Conservation (phyloP, 2,888 invertebrate species). For the Sclerodermus sp. region DNA sequence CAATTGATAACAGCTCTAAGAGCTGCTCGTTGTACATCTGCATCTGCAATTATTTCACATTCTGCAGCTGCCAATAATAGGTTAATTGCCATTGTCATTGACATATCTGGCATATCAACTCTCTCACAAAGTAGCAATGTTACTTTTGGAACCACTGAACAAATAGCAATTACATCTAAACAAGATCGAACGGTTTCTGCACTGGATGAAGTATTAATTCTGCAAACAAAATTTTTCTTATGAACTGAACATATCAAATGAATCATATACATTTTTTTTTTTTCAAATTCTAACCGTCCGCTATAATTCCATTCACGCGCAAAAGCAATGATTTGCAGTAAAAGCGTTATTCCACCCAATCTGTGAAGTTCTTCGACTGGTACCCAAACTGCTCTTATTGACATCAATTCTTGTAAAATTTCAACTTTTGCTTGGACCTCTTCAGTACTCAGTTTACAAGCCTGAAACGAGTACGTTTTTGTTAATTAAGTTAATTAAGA, state of each 20-base stretch:
- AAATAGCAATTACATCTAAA: slow-evolving; percentile 86
- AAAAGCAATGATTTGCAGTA: slow-evolving; percentile 84
- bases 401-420: slow-evolving; percentile 74
- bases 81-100: slow-evolving; percentile 66
- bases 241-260: not conserved
- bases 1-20: slow-evolving; percentile 89
- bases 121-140: slow-evolving; percentile 74
- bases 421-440: slow-evolving; percentile 86
- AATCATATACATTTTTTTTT: not conserved
- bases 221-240: slow-evolving; percentile 16
- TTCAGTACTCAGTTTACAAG: slow-evolving; percentile 69
- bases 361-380: slow-evolving; percentile 86
- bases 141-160: slow-evolving; percentile 84
- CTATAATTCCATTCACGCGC: slow-evolving; percentile 92
- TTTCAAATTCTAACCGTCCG: slow-evolving; percentile 66
- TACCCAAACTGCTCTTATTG: slow-evolving; percentile 77
- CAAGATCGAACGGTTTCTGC: slow-evolving; percentile 82
- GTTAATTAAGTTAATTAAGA: not conserved
- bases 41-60: slow-evolving; percentile 86
- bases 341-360: slow-evolving; percentile 78
- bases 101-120: slow-evolving; percentile 76
- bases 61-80: slow-evolving; percentile 70
- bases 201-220: slow-evolving; percentile 57
- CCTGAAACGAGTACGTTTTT: slow-evolving; percentile 37
- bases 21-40: slow-evolving; percentile 91